A percentile compares a stretch with the other conserved stretches of the same genome.
phyloP scores from a whole-genome alignment of 2,888 invertebrate species.

The Troides oblongomaculatus region DNA sequence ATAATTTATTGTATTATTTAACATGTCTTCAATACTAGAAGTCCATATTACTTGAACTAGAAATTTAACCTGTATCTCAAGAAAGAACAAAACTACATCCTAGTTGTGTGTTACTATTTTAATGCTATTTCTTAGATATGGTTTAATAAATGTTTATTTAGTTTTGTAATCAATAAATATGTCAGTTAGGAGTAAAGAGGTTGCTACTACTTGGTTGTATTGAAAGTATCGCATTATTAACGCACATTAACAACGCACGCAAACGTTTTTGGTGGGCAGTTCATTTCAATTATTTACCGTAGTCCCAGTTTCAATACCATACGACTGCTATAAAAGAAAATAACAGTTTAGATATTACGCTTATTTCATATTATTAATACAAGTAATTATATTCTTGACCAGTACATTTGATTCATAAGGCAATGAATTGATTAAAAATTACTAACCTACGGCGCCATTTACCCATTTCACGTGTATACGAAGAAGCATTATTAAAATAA shows the following conservation, averaged over 20 bases:
- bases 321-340: background rate
- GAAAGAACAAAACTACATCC: too few species aligned
- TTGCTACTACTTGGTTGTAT: constrained; percentile 21
- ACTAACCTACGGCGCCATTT: background rate
- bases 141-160: constrained; percentile 4
- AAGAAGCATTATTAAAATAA: background rate
- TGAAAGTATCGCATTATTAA: constrained; percentile 33
- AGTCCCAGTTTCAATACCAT: background rate
- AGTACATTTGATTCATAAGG: background rate
- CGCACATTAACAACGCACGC: constrained; percentile 33
- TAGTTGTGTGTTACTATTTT: too few species aligned
- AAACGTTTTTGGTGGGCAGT: constrained; percentile 29
- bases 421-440: background rate
- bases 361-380: background rate
- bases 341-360: background rate
- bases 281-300: constrained; percentile 33
- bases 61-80: too few species aligned
- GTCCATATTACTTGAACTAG: too few species aligned
- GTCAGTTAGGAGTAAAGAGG: background rate
- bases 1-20: too few species aligned
- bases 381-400: background rate
- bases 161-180: constrained; percentile 1
- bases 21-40: too few species aligned
- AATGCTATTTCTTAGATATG: too few species aligned
- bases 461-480: too few species aligned